A percentile compares a stretch with the other conserved stretches of the same genome.
phyloP scores from a whole-genome alignment of 2,113 vertebrate species.

The Odocoileus virginianus region DNA sequence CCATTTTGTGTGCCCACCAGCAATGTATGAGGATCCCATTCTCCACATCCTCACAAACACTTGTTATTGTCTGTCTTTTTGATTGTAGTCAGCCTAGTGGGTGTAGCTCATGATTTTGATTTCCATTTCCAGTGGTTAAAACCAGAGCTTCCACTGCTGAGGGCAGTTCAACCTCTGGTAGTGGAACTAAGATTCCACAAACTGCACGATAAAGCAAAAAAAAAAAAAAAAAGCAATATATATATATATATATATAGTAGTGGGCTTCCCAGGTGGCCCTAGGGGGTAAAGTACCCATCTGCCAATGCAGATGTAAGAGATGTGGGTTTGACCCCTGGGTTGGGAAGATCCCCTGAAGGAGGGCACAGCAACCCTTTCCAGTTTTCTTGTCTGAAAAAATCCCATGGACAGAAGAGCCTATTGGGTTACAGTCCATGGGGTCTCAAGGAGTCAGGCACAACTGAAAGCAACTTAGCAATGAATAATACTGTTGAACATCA shows the following conservation, averaged over 20 bases:
- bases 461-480: neutral
- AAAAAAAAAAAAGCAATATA: neutral
- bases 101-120: neutral
- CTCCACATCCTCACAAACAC: neutral
- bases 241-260: no score
- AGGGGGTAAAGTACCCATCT: neutral
- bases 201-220: neutral
- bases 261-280: neutral
- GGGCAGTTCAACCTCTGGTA: neutral
- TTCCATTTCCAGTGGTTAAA: neutral
- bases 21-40: neutral
- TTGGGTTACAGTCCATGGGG: accelerated
- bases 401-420: neutral
- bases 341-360: neutral
- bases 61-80: neutral
- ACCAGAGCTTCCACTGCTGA: neutral
- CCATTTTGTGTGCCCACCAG: neutral
- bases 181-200: neutral
- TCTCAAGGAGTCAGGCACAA: neutral
- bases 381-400: neutral
- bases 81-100: neutral
- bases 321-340: neutral
- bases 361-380: neutral
- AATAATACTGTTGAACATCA: neutral
- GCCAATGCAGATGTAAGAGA: neutral